Evolutionary conservation across 2,888 invertebrate species (phyloP), one percentile per base, ranked within the genome.

Genomic region (Heliconius hortense): DNA sequence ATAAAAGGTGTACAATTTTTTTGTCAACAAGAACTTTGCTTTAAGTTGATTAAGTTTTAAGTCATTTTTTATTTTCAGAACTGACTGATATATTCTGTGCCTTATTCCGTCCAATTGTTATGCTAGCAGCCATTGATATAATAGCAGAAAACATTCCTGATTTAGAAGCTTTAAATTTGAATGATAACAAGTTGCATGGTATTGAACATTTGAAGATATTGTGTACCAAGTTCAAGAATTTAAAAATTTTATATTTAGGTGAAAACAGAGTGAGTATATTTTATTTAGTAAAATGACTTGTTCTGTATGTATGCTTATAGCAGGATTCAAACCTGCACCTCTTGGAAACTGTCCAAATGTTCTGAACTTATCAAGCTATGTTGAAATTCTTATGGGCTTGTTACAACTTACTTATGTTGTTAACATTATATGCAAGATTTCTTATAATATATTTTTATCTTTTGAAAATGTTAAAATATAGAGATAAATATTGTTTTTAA

Each of bases 81-180:
- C 92, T 98, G 68, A 89, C 95, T 64, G 96, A 97, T 78, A 90
- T 96, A 73, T 97, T 97, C 84, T 96, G 97, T 85, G 96, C 97
- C 0, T 88, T 98, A 5, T 96, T 96, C 82, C 95, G 97, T 43
- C 95, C 96, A 0, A 91, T 95, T 60, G 95, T 98, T 31, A 95
- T 98, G 94, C 84, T 95, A 70, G 94, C 96, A 13, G 97, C 96
- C 0, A 90, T 98, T 48, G 96, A 97, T 77, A 97, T 98, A 48
- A 97, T 98, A 62, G 94, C 95, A 21, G 96, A 97, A 79, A 96
- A 97, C 86, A 97, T 98, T 85, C 98, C 98, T 0, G 96, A 97
- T 85, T 89, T 98, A 62, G 96, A 96, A 84, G 97, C 97, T 0
- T 88, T 98, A 10, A 97, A 97, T 92, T 91, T 98, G 48, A 96